Percentiles rank a stretch among this genome's conserved stretches.
These are phyloP conservation scores for Eustalomyia histrio DNA, from an alignment of 2,888 invertebrate species.

Conservation along the genomic window DNA sequence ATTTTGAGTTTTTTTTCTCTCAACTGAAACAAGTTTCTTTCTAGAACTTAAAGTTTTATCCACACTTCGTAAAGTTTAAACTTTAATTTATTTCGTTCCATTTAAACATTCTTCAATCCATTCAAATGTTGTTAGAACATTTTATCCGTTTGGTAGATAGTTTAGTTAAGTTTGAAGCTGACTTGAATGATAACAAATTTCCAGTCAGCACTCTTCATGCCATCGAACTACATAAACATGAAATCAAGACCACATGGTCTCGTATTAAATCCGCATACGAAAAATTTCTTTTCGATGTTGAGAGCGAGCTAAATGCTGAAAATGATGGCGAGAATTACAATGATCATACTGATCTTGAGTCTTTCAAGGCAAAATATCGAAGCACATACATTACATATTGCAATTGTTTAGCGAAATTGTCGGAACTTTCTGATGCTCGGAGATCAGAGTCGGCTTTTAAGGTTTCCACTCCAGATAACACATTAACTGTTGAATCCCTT, in stretches of 20 bases:
- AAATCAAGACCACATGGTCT: not conserved
- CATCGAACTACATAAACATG: not conserved
- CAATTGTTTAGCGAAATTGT: not conserved
- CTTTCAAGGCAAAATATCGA: not conserved
- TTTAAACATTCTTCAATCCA: too few relatives aligned
- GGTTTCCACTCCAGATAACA: too few relatives aligned
- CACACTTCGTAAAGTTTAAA: too few relatives aligned
- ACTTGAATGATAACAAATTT: too few relatives aligned
- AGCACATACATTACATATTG: not conserved
- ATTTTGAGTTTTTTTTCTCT: too few relatives aligned
- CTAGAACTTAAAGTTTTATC: too few relatives aligned
- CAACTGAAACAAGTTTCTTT: too few relatives aligned
- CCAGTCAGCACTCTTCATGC: not conserved
- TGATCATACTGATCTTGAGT: not conserved
- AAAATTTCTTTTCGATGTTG: not conserved
- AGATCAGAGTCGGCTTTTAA: too few relatives aligned
- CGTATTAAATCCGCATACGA: not conserved
- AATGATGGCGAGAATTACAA: too few relatives aligned
- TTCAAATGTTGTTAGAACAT: too few relatives aligned
- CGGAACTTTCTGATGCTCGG: not conserved
- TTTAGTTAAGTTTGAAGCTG: not conserved
- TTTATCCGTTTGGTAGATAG: not conserved
- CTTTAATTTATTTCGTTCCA: too few relatives aligned
- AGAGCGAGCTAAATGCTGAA: not conserved
- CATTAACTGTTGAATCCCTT: too few relatives aligned